Conservation (phyloP, 2,888 invertebrate species). For the Eupithecia centaureata region DNA sequence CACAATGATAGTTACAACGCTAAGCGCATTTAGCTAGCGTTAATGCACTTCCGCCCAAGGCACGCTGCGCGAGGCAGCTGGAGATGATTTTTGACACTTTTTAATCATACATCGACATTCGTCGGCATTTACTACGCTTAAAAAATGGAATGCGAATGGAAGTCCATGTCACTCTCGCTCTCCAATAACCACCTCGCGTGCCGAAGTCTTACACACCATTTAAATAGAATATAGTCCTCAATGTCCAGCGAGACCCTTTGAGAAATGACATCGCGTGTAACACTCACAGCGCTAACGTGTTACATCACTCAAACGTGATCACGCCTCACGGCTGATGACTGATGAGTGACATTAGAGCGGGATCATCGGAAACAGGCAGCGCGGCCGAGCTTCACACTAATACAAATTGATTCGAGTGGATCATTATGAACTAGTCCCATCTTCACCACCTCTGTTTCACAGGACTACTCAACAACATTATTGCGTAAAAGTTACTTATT, state of each 20-base stretch:
- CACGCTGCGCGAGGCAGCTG: no score
- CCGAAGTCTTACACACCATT: neutral
- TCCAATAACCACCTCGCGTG: no score
- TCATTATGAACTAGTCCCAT: slow-evolving; percentile 18
- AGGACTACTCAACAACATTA: neutral
- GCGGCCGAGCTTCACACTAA: slow-evolving; percentile 26
- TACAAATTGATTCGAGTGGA: slow-evolving; percentile 27
- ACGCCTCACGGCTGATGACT: neutral
- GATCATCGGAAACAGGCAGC: slow-evolving; percentile 3
- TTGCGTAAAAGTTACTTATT: no score
- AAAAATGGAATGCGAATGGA: no score
- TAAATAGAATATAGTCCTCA: neutral
- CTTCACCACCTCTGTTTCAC: neutral
- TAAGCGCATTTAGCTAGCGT: neutral
- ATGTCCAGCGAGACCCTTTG: neutral
- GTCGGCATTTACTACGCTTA: no score
- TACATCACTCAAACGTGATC: neutral
- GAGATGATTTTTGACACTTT: no score
- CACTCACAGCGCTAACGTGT: neutral
- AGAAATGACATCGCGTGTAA: neutral
- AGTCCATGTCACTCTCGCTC: no score
- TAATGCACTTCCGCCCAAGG: neutral
- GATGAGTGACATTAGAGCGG: neutral
- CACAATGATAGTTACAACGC: neutral
- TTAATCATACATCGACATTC: no score